Evolutionary conservation across 1,140 invertebrate genomes (phyloP).

Genomic region (Scaptomyza pallida): DNA sequence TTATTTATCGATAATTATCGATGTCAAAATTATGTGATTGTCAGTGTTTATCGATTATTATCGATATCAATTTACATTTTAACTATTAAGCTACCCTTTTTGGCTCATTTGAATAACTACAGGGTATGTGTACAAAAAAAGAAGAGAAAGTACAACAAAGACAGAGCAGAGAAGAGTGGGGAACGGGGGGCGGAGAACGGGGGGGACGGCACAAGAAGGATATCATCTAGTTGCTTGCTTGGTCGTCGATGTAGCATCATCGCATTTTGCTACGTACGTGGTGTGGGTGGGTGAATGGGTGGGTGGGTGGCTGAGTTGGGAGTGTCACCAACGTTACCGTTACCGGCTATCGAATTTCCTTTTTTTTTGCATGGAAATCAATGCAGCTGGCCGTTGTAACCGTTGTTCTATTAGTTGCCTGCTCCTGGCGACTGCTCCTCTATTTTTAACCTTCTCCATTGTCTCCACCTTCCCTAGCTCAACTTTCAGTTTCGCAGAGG

Average conservation of each 20-base stretch:
- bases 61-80: no score
- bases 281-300: no score
- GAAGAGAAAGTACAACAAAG: not conserved
- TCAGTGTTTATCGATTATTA: not conserved
- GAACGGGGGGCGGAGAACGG: no score
- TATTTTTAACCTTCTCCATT: no score
- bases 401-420: not conserved
- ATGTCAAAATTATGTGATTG: no score
- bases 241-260: no score
- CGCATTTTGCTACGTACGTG: no score
- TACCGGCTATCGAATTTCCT: slow-evolving; percentile 47
- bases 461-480: not conserved
- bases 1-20: no score
- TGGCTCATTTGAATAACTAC: no score
- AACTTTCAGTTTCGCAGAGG: not conserved
- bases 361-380: slow-evolving; percentile 30
- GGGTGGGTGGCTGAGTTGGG: no score
- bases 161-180: no score
- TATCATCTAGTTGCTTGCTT: slow-evolving; percentile 3
- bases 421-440: not conserved
- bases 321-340: slow-evolving; percentile 33
- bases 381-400: slow-evolving; percentile 21
- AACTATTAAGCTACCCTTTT: not conserved
- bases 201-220: not conserved
- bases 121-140: not conserved